Conservation (phyloP, 2,888 invertebrate genomes). For the Lottia gigantea region DNA sequence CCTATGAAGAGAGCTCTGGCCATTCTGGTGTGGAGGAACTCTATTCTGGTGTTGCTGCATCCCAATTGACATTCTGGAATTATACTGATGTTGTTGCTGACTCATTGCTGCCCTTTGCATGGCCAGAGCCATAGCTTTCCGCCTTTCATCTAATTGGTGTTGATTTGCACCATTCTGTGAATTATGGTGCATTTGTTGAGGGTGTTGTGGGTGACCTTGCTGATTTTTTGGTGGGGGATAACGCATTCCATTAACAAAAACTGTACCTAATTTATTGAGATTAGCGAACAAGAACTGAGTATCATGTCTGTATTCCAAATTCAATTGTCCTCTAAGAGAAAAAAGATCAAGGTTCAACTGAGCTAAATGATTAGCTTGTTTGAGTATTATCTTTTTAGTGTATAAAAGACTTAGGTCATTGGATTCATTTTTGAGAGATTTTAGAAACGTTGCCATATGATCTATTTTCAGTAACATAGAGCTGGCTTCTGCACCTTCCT, state of each 20-base stretch:
- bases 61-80: slow-evolving; percentile 65
- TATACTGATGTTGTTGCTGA: slow-evolving; percentile 60
- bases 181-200: background rate
- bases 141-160: background rate
- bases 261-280: slow-evolving; percentile 47
- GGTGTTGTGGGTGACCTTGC: slow-evolving; percentile 7
- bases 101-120: slow-evolving; percentile 7
- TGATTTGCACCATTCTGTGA: slow-evolving; percentile 3
- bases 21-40: slow-evolving; percentile 12
- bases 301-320: slow-evolving; percentile 51
- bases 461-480: slow-evolving; percentile 86
- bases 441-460: slow-evolving; percentile 88
- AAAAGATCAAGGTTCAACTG: slow-evolving; percentile 56
- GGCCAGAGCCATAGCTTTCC: background rate
- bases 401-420: slow-evolving; percentile 58
- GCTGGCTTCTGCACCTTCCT: slow-evolving; percentile 86
- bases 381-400: slow-evolving; percentile 54
- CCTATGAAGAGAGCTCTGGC: background rate
- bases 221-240: slow-evolving; percentile 39
- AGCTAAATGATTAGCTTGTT: slow-evolving; percentile 52
- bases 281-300: slow-evolving; percentile 45
- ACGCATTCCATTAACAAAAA: slow-evolving; percentile 48
- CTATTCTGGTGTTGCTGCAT: slow-evolving; percentile 18
- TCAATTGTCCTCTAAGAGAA: slow-evolving; percentile 61
- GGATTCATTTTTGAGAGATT: slow-evolving; percentile 75